Conservation (phyloP, 2,113 vertebrate genomes). For the Aegithalos caudatus region DNA sequence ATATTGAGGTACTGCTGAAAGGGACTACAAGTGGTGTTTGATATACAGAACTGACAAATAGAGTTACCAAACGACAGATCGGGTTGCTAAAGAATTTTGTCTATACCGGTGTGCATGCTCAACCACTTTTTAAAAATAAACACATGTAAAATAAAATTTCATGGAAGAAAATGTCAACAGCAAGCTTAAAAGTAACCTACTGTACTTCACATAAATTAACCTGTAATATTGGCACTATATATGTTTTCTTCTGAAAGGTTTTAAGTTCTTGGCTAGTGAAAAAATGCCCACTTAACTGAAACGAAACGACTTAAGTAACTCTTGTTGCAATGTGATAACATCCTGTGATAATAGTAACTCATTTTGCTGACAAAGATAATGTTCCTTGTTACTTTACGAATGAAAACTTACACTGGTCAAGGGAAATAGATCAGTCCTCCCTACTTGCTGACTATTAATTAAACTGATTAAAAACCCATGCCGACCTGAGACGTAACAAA, state of each 20-base stretch:
- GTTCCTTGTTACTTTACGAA: background rate
- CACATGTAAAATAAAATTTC: background rate
- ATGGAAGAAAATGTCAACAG: background rate
- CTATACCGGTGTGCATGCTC: background rate
- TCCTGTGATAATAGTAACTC: background rate
- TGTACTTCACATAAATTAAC: rapidly evolving
- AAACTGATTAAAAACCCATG: background rate
- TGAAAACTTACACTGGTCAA: background rate
- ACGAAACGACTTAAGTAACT: background rate
- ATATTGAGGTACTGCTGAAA: background rate
- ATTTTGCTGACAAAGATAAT: background rate
- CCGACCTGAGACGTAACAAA: rapidly evolving
- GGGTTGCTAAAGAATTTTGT: background rate
- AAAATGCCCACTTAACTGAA: background rate
- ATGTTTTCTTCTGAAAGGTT: background rate
- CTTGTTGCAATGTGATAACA: background rate
- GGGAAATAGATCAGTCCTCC: background rate
- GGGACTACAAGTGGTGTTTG: rapidly evolving
- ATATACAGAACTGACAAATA: background rate
- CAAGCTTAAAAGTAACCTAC: background rate
- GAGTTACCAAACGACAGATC: background rate
- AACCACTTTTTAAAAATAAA: background rate
- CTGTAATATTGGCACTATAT: rapidly evolving
- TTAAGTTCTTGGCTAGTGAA: background rate
- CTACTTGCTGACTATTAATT: background rate